phyloP scores from a whole-genome alignment of 2,888 invertebrate species.

The Lithophane leautieri region DNA sequence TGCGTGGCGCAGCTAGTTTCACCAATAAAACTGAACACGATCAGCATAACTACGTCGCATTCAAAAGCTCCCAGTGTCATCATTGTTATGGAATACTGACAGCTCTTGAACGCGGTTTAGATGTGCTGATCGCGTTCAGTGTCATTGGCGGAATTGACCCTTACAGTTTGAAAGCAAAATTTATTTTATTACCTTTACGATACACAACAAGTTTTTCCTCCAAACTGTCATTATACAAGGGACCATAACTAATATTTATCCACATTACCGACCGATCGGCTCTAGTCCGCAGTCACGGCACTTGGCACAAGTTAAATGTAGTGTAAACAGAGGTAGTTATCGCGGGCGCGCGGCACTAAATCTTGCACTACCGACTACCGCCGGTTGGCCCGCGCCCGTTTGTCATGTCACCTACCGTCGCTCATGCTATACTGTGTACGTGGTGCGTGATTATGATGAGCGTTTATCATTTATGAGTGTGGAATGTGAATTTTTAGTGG shows the following conservation, averaged over 20 bases:
- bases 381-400: constrained; percentile 75
- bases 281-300: constrained; percentile 74
- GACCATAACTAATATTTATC: constrained; percentile 73
- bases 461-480: constrained; percentile 69
- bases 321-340: constrained; percentile 88
- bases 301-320: constrained; percentile 88
- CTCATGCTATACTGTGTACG: constrained; percentile 73
- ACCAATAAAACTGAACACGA: neutral
- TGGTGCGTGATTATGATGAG: constrained; percentile 72
- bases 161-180: neutral
- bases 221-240: constrained; percentile 63
- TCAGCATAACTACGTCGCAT: neutral
- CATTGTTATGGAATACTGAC: neutral
- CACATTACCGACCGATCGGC: constrained; percentile 71
- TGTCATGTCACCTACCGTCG: constrained; percentile 81
- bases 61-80: neutral
- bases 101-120: neutral
- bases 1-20: no score
- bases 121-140: neutral
- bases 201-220: constrained; percentile 9
- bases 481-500: constrained; percentile 17
- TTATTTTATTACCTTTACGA: constrained; percentile 6
- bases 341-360: constrained; percentile 83
- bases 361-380: constrained; percentile 75
- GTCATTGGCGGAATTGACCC: neutral